phyloP scores from a whole-genome alignment of 1,140 invertebrate species.

The Aricia agestis region DNA sequence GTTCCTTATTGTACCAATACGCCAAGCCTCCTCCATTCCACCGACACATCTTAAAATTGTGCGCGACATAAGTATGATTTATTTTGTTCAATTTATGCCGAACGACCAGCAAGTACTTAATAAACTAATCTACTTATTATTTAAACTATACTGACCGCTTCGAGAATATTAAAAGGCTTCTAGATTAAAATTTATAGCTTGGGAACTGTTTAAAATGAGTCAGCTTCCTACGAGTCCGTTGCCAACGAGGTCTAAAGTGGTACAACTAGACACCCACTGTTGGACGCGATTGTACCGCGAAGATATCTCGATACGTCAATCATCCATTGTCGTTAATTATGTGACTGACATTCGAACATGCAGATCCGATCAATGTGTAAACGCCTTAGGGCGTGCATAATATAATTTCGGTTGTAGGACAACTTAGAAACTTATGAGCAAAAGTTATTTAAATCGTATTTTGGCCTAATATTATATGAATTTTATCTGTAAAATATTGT shows the following conservation, averaged over 20 bases:
- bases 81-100: neutral
- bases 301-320: conserved; percentile 47
- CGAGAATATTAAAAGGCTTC: conserved; percentile 48
- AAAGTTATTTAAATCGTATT: neutral
- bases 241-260: conserved; percentile 30
- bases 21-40: too few relatives aligned
- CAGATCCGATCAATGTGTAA: conserved; percentile 28
- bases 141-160: conserved; percentile 13
- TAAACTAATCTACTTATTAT: neutral
- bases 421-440: neutral
- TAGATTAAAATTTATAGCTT: conserved; percentile 45
- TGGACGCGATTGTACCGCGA: conserved; percentile 32
- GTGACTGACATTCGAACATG: conserved; percentile 47
- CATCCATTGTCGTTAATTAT: conserved; percentile 47
- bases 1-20: too few relatives aligned
- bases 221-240: conserved; percentile 39
- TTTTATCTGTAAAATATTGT: too few relatives aligned
- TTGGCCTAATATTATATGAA: neutral
- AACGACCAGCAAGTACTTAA: too few relatives aligned
- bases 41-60: neutral
- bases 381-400: neutral
- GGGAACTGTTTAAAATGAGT: conserved; percentile 43
- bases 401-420: neutral
- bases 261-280: conserved; percentile 40
- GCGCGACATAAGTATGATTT: too few relatives aligned